Conservation (phyloP, 2,113 vertebrate genomes). For the Odocoileus virginianus region DNA sequence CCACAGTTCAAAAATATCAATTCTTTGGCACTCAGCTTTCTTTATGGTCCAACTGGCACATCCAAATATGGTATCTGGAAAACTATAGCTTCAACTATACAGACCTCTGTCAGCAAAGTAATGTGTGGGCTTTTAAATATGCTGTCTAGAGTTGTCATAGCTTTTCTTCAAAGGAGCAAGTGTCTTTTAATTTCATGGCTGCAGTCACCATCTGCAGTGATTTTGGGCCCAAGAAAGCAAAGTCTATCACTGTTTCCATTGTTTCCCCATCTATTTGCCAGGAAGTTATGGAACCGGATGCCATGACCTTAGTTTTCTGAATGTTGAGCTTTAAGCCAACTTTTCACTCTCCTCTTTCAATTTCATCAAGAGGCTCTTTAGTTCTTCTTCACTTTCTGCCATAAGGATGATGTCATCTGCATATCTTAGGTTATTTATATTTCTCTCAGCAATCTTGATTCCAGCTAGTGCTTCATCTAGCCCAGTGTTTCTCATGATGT, state of each 20-base stretch:
- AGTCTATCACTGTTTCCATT: background rate
- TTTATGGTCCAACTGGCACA: background rate
- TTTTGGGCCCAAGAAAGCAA: background rate
- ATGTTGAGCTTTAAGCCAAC: background rate
- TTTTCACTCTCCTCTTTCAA: background rate
- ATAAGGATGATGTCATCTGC: background rate
- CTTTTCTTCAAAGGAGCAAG: background rate
- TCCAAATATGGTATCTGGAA: background rate
- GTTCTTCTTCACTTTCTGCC: background rate
- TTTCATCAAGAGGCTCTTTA: background rate
- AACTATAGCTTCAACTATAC: background rate
- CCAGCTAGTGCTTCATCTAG: too few species aligned
- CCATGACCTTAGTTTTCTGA: background rate
- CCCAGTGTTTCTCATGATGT: too few species aligned
- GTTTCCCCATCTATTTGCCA: background rate
- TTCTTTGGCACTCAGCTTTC: background rate
- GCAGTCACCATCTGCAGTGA: background rate
- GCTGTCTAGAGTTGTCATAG: background rate
- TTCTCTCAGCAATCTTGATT: too few species aligned
- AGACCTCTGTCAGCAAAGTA: background rate
- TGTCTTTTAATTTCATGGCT: background rate
- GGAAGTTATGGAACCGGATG: rapidly evolving
- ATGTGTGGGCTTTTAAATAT: background rate
- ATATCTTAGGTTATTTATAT: too few species aligned
- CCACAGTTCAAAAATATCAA: background rate